Evolutionary conservation across 2,888 invertebrate genomes (phyloP).

Genomic region (Scaptomyza reducta): DNA sequence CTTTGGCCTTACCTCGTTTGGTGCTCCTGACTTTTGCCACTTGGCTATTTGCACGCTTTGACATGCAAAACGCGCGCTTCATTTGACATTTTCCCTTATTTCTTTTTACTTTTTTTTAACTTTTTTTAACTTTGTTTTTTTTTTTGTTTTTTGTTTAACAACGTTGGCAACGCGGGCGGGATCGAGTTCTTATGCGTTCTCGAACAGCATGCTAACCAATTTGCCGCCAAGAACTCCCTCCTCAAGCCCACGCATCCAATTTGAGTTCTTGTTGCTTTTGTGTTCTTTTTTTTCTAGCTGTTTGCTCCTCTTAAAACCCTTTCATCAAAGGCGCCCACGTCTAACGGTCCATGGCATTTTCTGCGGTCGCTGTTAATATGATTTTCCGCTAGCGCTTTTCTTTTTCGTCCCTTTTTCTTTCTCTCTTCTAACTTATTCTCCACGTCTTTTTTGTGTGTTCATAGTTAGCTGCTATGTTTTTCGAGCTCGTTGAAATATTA

Average conservation of each 20-base stretch:
- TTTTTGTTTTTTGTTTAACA: slow-evolving; percentile 8
- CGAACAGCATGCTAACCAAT: slow-evolving; percentile 36
- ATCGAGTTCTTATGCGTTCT: slow-evolving; percentile 54
- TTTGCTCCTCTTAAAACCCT: slow-evolving; percentile 58
- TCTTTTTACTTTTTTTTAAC: slow-evolving; percentile 30
- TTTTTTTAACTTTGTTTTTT: slow-evolving; percentile 1
- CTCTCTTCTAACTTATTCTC: slow-evolving; percentile 1
- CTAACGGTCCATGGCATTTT: slow-evolving; percentile 48
- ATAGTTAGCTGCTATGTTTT: slow-evolving; percentile 42
- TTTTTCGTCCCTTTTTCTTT: slow-evolving; percentile 3
- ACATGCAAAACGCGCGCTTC: slow-evolving; percentile 78
- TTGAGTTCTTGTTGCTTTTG: slow-evolving; percentile 18
- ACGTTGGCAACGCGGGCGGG: slow-evolving; percentile 40
- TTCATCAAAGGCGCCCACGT: slow-evolving; percentile 70
- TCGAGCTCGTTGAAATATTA: slow-evolving; percentile 27
- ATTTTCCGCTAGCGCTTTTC: slow-evolving; percentile 57
- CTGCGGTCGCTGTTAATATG: slow-evolving; percentile 70
- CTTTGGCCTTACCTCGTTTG: not conserved
- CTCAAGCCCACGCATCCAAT: not conserved
- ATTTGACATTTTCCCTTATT: slow-evolving; percentile 74
- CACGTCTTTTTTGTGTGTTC: slow-evolving; percentile 8
- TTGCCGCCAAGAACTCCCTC: slow-evolving; percentile 11
- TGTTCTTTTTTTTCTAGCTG: not conserved
- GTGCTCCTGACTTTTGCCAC: slow-evolving; percentile 3
- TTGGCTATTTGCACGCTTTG: slow-evolving; percentile 64